Evolutionary conservation across 2,797 vertebrate species (phyloP).

Genomic region (Argentina silus): DNA sequence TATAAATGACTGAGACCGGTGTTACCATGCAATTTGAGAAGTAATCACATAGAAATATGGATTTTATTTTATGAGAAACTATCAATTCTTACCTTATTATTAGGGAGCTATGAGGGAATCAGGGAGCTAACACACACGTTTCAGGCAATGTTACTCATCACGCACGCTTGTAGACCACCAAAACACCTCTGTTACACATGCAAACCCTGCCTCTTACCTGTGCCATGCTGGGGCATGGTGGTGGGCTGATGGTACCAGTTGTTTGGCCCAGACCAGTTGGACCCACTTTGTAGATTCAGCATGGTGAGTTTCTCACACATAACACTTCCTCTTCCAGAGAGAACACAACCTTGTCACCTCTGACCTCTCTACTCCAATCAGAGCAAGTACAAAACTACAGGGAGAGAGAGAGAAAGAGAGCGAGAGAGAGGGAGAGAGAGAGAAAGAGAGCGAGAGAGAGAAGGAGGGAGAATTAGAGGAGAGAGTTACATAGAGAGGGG

Average conservation of each 20-base stretch:
- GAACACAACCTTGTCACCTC: neutral
- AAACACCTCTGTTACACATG: neutral
- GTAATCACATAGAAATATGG: no score
- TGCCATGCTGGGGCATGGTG: slow-evolving; percentile 52
- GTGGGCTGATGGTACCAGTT: slow-evolving; percentile 70
- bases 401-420: neutral
- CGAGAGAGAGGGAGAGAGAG: slow-evolving; percentile 1
- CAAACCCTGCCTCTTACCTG: slow-evolving; percentile 28
- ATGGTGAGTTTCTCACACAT: slow-evolving; percentile 69
- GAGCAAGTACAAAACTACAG: neutral
- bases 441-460: neutral
- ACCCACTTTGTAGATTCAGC: slow-evolving; percentile 70
- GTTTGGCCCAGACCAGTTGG: slow-evolving; percentile 65
- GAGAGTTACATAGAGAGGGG: neutral
- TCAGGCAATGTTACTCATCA: no score
- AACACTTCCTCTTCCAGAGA: slow-evolving; percentile 32
- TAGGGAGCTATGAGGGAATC: no score
- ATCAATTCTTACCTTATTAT: no score
- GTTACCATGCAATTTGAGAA: no score
- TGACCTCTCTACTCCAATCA: slow-evolving; percentile 15
- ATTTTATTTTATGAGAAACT: no score
- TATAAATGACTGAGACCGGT: no score
- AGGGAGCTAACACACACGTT: no score
- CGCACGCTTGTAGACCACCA: no score
- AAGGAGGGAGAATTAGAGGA: neutral